These are phyloP conservation scores for Ciconia maguari DNA, from an alignment of 2,113 vertebrate species.

Conservation along the genomic window DNA sequence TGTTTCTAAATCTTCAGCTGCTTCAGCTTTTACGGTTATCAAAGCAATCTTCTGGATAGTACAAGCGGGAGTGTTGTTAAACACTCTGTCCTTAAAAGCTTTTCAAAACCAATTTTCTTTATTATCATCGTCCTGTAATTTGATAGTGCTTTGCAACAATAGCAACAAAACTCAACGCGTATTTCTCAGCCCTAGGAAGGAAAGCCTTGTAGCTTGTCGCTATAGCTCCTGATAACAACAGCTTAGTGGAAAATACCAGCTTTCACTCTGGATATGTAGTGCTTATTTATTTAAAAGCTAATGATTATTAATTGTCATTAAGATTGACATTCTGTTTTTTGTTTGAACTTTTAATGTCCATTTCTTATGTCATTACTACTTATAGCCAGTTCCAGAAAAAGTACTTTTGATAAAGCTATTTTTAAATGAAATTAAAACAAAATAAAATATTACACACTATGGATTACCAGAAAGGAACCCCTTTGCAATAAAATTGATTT, in stretches of 20 bases:
- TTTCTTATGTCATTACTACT: background rate
- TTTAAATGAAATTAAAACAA: background rate
- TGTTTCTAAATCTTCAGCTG: slow-evolving; percentile 4
- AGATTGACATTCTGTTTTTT: background rate
- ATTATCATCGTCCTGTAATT: background rate
- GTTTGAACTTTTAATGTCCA: background rate
- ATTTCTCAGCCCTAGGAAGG: background rate
- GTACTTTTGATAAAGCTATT: background rate
- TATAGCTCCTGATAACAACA: background rate
- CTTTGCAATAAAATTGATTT: background rate
- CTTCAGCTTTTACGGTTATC: background rate
- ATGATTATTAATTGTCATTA: background rate
- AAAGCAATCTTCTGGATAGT: background rate
- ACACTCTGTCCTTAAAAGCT: background rate
- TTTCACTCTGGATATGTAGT: background rate
- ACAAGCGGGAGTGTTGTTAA: background rate
- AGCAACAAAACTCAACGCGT: background rate
- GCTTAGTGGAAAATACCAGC: background rate
- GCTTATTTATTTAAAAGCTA: background rate
- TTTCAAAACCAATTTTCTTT: background rate
- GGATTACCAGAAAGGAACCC: background rate
- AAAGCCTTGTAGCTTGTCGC: background rate
- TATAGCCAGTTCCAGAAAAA: background rate
- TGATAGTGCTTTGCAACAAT: background rate
- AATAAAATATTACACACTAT: background rate